Conservation (phyloP, 2,113 vertebrate genomes). For the Globicephala melas region DNA sequence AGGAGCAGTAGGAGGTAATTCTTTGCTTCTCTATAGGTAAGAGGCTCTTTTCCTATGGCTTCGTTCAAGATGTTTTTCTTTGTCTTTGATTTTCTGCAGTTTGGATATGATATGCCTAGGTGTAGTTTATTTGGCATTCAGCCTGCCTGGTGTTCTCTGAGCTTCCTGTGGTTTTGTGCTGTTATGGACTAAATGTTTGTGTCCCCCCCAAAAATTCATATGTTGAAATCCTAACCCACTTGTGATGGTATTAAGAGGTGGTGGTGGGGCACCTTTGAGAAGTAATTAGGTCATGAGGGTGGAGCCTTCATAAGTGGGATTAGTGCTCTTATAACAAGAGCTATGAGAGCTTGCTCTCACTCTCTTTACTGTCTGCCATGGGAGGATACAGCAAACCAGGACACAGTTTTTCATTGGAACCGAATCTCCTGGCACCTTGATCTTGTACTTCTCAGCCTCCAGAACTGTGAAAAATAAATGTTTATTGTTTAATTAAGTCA, state of each 20-base stretch:
- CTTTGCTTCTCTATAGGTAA: not conserved
- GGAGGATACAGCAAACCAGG: not conserved
- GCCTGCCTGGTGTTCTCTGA: not conserved
- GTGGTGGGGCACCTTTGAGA: not conserved
- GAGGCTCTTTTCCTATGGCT: not conserved
- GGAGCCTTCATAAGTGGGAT: not conserved
- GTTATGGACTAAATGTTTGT: not conserved
- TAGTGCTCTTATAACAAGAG: not conserved
- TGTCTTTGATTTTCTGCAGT: not conserved
- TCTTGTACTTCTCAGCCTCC: not conserved
- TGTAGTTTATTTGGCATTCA: not conserved
- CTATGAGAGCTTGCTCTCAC: not conserved
- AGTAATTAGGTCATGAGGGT: not conserved
- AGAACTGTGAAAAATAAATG: not conserved
- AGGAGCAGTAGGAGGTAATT: not conserved
- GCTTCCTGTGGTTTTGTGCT: not conserved
- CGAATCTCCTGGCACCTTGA: not conserved
- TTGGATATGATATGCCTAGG: not conserved
- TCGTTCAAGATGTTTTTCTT: not conserved
- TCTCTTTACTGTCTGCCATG: not conserved
- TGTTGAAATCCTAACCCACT: not conserved
- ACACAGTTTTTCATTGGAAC: not conserved
- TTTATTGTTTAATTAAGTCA: not conserved
- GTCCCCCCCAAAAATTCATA: not conserved
- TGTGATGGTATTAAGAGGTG: not conserved